Percentiles rank a stretch among this genome's conserved stretches.
Evolutionary conservation across 2,797 vertebrate genomes (phyloP).

Genomic region (Spheniscus humboldti): DNA sequence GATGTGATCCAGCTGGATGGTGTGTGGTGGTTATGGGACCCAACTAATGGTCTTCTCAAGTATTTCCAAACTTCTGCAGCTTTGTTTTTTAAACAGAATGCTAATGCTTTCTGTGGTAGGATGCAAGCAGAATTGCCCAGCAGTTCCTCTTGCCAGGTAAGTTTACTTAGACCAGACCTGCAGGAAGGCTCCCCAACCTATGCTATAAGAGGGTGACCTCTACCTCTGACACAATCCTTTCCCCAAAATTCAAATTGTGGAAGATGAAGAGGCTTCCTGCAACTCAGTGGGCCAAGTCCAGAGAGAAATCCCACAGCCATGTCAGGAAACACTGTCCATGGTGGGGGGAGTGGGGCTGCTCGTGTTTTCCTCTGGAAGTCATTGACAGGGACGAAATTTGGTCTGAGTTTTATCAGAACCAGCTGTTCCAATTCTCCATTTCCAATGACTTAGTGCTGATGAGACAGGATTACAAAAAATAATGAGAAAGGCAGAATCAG

Average conservation of each 20-base stretch:
- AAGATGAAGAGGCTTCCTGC: neutral
- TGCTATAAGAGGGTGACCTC: neutral
- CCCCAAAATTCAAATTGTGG: neutral
- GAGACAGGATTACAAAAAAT: neutral
- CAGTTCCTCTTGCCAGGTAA: neutral
- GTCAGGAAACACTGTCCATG: neutral
- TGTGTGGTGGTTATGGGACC: too few relatives aligned
- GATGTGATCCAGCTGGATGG: neutral
- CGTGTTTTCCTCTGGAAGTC: neutral
- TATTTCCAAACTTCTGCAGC: neutral
- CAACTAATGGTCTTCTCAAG: accelerated
- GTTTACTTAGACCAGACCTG: neutral
- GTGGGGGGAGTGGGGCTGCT: neutral
- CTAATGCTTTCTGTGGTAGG: neutral
- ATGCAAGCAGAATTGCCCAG: neutral
- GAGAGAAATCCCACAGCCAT: accelerated
- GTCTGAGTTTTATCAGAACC: neutral
- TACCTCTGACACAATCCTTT: neutral
- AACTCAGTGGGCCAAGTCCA: neutral
- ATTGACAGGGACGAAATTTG: neutral
- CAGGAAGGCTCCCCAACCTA: too few relatives aligned
- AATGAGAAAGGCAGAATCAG: neutral
- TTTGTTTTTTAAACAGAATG: neutral
- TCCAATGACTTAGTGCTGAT: neutral
- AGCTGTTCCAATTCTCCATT: neutral